Evolutionary conservation across 2,888 invertebrate genomes (phyloP).

Genomic region (Coelinius sp.): DNA sequence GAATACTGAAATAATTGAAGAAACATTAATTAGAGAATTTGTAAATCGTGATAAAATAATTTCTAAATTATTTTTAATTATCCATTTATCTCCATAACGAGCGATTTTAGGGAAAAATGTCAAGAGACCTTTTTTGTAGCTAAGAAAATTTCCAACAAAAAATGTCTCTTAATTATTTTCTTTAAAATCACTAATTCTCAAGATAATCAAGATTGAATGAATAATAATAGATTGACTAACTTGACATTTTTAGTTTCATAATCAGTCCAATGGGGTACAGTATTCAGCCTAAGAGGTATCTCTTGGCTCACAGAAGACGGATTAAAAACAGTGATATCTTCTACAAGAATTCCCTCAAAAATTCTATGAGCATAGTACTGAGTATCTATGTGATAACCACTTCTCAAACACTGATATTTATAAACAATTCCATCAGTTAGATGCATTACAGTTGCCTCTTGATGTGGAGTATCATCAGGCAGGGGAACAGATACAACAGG

Average conservation of each 20-base stretch:
- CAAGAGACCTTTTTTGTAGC: too few species aligned
- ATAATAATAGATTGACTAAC: too few species aligned
- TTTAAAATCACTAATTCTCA: too few species aligned
- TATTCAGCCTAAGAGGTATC: constrained; percentile 74
- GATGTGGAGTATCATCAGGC: constrained; percentile 73
- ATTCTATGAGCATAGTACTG: constrained; percentile 86
- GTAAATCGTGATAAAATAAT: constrained; percentile 13
- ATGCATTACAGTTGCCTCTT: constrained; percentile 80
- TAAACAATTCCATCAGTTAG: constrained; percentile 78
- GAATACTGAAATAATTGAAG: constrained; percentile 54
- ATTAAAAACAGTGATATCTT: constrained; percentile 84
- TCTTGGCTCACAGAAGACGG: constrained; percentile 76
- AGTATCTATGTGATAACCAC: constrained; percentile 76
- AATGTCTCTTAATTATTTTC: too few species aligned
- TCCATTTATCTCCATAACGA: too few species aligned
- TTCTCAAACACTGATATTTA: constrained; percentile 79
- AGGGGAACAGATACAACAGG: constrained; percentile 75
- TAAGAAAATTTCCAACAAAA: too few species aligned
- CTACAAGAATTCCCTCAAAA: constrained; percentile 84
- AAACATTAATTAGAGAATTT: background rate
- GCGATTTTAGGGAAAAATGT: too few species aligned
- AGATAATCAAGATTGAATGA: too few species aligned
- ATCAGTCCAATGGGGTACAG: constrained; percentile 73
- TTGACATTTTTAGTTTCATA: constrained; percentile 74
- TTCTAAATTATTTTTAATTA: too few species aligned